Conservation (phyloP, 2,113 vertebrate genomes). For the Mustelus asterias region DNA sequence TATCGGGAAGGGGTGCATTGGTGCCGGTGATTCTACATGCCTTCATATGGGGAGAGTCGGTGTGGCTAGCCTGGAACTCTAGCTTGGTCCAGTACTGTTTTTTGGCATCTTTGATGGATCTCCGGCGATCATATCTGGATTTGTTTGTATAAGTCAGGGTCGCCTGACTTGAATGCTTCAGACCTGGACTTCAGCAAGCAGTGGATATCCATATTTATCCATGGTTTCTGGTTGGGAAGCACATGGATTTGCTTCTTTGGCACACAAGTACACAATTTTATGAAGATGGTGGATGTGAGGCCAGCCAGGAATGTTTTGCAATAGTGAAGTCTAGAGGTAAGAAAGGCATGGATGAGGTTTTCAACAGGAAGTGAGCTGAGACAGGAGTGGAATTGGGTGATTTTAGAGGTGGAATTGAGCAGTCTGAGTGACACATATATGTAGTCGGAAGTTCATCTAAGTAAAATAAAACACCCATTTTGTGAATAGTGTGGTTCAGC, state of each 20-base stretch:
- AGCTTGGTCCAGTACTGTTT: too few relatives aligned
- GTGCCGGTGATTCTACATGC: too few relatives aligned
- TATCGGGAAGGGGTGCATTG: neutral
- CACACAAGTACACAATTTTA: neutral
- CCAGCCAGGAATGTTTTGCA: neutral
- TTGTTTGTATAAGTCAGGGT: too few relatives aligned
- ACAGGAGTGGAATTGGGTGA: neutral
- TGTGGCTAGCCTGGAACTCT: too few relatives aligned
- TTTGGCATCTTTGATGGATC: too few relatives aligned
- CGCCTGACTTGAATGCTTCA: too few relatives aligned
- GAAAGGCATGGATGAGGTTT: neutral
- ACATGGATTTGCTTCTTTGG: too few relatives aligned
- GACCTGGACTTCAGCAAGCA: too few relatives aligned
- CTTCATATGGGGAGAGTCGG: too few relatives aligned
- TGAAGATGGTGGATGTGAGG: neutral
- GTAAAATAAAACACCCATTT: neutral
- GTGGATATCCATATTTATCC: too few relatives aligned
- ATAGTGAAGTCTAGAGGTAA: neutral
- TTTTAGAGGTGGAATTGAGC: neutral
- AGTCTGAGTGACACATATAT: neutral
- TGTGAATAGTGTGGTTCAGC: neutral
- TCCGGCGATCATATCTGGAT: too few relatives aligned
- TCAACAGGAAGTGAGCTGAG: neutral
- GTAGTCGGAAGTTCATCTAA: neutral
- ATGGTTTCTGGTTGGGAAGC: too few relatives aligned